A percentile compares a stretch with the other conserved stretches of the same genome.
These are phyloP conservation scores for Armadillidium nasatum DNA, from an alignment of 1,140 invertebrate species.

Conservation along the genomic window DNA sequence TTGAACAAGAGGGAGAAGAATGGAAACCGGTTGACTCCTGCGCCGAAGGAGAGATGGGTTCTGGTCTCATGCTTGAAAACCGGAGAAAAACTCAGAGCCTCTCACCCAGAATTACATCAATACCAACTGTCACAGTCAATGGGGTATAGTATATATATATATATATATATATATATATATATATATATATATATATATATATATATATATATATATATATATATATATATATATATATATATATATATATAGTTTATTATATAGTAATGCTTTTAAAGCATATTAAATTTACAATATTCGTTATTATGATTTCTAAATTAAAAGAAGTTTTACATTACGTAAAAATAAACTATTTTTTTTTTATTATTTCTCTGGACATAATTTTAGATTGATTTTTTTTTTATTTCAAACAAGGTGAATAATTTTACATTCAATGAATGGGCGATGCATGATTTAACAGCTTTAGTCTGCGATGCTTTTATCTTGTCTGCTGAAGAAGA, in stretches of 20 bases:
- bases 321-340: no score
- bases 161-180: conserved; percentile 2
- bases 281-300: no score
- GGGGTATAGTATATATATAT: not conserved
- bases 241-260: no score
- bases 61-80: not conserved
- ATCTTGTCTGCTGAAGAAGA: not conserved
- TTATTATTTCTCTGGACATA: no score
- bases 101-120: not conserved
- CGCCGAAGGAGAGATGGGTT: not conserved
- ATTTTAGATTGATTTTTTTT: not conserved
- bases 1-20: not conserved
- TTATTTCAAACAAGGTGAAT: not conserved
- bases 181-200: not conserved
- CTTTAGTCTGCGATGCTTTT: not conserved
- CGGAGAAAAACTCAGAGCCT: not conserved
- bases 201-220: not conserved
- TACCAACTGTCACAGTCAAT: not conserved
- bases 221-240: not conserved
- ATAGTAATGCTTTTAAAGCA: no score
- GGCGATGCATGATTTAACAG: not conserved
- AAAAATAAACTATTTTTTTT: no score
- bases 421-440: not conserved
- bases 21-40: not conserved
- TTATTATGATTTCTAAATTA: no score